Evolutionary conservation across 2,888 invertebrate species (phyloP).

Genomic region (Arrhopalites spinosus): DNA sequence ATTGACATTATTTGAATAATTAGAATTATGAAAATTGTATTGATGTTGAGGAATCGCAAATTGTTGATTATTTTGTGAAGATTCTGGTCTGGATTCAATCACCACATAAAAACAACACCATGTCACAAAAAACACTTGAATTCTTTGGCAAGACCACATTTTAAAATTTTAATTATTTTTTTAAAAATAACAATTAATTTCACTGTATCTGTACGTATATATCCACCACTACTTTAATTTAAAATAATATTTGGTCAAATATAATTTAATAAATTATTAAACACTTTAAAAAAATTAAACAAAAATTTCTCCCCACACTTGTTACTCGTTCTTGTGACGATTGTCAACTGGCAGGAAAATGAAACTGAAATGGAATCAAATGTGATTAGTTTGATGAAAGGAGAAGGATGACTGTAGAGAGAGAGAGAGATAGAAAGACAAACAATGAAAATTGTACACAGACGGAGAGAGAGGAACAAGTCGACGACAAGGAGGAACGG

Average conservation of each 20-base stretch:
- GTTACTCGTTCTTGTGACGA: too few relatives aligned
- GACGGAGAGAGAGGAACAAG: not conserved
- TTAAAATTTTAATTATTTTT: too few relatives aligned
- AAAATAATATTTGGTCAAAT: too few relatives aligned
- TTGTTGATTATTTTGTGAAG: not conserved
- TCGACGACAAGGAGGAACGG: slow-evolving; percentile 26
- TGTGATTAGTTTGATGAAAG: not conserved
- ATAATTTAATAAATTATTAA: too few relatives aligned
- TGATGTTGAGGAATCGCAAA: slow-evolving; percentile 2
- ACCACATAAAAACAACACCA: slow-evolving; percentile 18
- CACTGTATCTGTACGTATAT: too few relatives aligned
- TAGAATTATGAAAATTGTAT: not conserved
- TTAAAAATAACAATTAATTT: too few relatives aligned
- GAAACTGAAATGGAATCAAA: slow-evolving; percentile 33
- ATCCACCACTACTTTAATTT: too few relatives aligned
- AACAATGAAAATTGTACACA: too few relatives aligned
- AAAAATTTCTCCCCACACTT: too few relatives aligned
- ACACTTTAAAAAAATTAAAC: slow-evolving; percentile 4
- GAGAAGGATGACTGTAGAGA: not conserved
- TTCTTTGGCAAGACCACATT: too few relatives aligned
- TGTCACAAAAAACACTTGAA: slow-evolving; percentile 6
- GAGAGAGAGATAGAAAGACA: not conserved
- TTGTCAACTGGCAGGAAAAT: slow-evolving; percentile 17
- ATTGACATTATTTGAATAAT: not conserved
- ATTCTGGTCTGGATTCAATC: slow-evolving; percentile 21